Evolutionary conservation across 2,888 invertebrate genomes (phyloP).

Genomic region (Oscheius sp.): DNA sequence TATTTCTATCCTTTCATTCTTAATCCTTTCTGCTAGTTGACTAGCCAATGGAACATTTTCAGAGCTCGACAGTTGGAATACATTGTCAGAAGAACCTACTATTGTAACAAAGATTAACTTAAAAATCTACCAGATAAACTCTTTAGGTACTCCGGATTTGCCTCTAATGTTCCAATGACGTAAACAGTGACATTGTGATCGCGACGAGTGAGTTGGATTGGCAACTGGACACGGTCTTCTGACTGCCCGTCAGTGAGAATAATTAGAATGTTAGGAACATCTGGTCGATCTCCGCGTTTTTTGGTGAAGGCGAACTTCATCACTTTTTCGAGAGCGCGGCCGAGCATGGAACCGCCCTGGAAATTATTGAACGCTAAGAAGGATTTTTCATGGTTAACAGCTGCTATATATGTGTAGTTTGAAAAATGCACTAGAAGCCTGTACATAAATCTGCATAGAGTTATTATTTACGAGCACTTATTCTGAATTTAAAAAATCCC

Average conservation of each 20-base stretch:
- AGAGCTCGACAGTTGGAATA: slow-evolving; percentile 47
- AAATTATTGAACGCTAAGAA: too few species aligned
- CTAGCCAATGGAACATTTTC: slow-evolving; percentile 44
- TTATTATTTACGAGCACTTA: too few species aligned
- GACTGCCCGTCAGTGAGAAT: slow-evolving; percentile 60
- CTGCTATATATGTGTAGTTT: too few species aligned
- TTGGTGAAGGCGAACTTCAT: slow-evolving; percentile 63
- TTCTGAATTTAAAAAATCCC: too few species aligned
- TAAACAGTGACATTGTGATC: slow-evolving; percentile 56
- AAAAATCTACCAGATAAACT: slow-evolving; percentile 42
- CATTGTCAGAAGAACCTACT: slow-evolving; percentile 38
- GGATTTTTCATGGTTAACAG: too few species aligned
- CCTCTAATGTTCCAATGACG: slow-evolving; percentile 60
- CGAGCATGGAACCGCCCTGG: slow-evolving; percentile 57
- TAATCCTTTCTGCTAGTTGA: slow-evolving; percentile 56
- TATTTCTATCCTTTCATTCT: not conserved
- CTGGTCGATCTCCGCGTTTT: slow-evolving; percentile 61
- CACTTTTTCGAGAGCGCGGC: slow-evolving; percentile 61
- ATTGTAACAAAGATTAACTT: not conserved
- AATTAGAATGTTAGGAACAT: slow-evolving; percentile 60
- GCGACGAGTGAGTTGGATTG: slow-evolving; percentile 47
- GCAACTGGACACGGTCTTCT: slow-evolving; percentile 49
- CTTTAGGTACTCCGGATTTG: slow-evolving; percentile 47
- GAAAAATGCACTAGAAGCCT: too few species aligned
- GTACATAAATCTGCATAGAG: too few species aligned